A percentile compares a stretch with the other conserved stretches of the same genome.
phyloP scores from a whole-genome alignment of 1,140 invertebrate genomes.

The Drosophila littoralis region DNA sequence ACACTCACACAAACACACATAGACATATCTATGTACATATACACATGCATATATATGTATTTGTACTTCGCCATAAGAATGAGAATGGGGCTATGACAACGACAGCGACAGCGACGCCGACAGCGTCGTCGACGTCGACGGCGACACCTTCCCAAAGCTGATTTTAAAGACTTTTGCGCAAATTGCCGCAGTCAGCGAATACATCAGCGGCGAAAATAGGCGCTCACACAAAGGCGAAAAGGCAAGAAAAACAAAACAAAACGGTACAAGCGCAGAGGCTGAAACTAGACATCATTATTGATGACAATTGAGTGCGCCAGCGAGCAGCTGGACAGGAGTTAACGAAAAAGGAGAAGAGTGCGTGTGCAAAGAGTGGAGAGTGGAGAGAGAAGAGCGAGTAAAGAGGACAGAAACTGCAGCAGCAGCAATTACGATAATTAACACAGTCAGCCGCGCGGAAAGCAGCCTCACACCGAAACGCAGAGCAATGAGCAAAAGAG shows the following conservation, averaged over 20 bases:
- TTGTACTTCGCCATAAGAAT: slow-evolving; percentile 19
- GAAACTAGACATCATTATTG: slow-evolving; percentile 84
- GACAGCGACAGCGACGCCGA: not conserved
- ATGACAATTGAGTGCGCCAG: slow-evolving; percentile 84
- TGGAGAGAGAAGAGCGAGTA: slow-evolving; percentile 34
- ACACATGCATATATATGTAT: not conserved
- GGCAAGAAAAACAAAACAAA: slow-evolving; percentile 38
- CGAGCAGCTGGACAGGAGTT: slow-evolving; percentile 54
- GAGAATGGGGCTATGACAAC: slow-evolving; percentile 32
- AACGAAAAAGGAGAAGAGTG: slow-evolving; percentile 4
- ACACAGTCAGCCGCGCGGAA: slow-evolving; percentile 70
- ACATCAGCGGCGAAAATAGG: slow-evolving; percentile 78
- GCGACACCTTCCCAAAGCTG: slow-evolving; percentile 52
- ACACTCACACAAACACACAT: not conserved
- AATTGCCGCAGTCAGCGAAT: slow-evolving; percentile 72
- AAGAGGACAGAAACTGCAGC: slow-evolving; percentile 39
- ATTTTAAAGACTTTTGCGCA: slow-evolving; percentile 66
- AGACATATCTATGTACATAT: not conserved
- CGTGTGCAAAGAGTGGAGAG: slow-evolving; percentile 1
- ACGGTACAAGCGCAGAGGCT: slow-evolving; percentile 49
- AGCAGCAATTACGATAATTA: slow-evolving; percentile 80
- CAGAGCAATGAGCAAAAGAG: not conserved
- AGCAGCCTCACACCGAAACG: slow-evolving; percentile 30
- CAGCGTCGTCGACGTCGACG: slow-evolving; percentile 1
- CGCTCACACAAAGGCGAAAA: slow-evolving; percentile 47